These are phyloP conservation scores for Baccha elongata DNA, from an alignment of 2,888 invertebrate genomes.

Conservation along the genomic window DNA sequence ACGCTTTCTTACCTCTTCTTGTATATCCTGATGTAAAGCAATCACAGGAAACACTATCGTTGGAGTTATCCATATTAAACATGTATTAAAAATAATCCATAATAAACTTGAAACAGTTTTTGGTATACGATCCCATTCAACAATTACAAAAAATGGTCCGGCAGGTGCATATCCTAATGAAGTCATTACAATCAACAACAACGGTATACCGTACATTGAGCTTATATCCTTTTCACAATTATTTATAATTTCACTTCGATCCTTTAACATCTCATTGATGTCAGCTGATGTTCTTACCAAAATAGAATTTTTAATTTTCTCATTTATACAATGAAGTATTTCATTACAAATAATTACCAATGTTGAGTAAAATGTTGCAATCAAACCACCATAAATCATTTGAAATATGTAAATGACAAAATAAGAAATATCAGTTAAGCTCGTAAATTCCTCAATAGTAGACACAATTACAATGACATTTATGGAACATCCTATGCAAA, in stretches of 20 bases:
- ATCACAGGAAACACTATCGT: neutral
- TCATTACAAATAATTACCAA: neutral
- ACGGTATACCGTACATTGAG: neutral
- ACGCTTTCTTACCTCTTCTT: conserved; percentile 1
- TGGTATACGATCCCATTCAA: neutral
- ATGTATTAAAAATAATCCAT: neutral
- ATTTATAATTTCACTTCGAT: neutral
- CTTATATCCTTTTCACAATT: neutral
- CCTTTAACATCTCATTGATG: neutral
- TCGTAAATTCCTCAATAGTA: too few relatives aligned
- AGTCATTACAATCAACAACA: neutral
- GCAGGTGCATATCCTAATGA: neutral
- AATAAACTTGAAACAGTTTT: neutral
- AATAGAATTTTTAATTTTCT: neutral
- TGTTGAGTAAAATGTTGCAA: neutral
- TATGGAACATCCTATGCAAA: neutral
- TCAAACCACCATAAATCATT: neutral
- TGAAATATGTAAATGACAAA: neutral
- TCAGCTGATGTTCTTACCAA: neutral
- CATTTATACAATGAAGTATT: neutral
- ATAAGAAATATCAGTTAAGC: neutral
- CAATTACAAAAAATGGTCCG: neutral
- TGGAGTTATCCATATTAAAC: conserved; percentile 5
- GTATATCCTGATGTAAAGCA: neutral
- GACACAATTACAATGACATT: neutral